Base-by-base conservation (phyloP, 2,797 vertebrate species). In the Sparidentex hasta region DNA sequence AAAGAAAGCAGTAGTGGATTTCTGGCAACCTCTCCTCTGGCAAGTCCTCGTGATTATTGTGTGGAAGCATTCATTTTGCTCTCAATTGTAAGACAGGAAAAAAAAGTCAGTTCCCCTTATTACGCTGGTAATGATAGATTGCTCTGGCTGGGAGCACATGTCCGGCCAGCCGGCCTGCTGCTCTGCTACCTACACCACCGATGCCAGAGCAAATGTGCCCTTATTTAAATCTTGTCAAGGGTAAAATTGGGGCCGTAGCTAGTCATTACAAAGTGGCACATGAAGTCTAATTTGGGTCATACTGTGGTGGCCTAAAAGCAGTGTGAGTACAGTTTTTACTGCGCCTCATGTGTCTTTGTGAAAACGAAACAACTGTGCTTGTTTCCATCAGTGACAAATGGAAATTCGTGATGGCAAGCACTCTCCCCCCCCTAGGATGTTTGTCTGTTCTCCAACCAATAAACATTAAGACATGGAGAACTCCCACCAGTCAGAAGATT, bases 51-150 rank as follows among this genome's bases (percentile, higher is more conserved):
- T 93, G 91, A 95, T 94, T 93, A 94, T 90, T 92, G 90, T 90
- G 89, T 91, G 91, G 90, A 95, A 93, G 93, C 83, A 90, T 94
- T 95, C 88, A 94, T 94, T 95, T 94, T 85, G 88, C 82, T 89
- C 88, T 90, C 90, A 91, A 84, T 92, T 94, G 92, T 90, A 93
- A 82, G 88, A 86, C 86, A 88, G 88, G 86, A 90, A 86, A 76
- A 81, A 81, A 81, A 86, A 90, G 77, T 85, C 86, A 74, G 81
- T 80, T 90, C 87, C 90, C 88, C 93, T 92, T 91, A 92, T 92
- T 93, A 87, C 89, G 78, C 80, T 71, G 82, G 85, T 93, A 94
- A 94, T 94, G 90, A 95, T 90, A 93, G 92, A 93, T 93, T 92
- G 78, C 88, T 85, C 80, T 90, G 87, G 85, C 87, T 86, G 69